Conservation (phyloP, 2,888 invertebrate species). For the Dasypogon diadema region DNA sequence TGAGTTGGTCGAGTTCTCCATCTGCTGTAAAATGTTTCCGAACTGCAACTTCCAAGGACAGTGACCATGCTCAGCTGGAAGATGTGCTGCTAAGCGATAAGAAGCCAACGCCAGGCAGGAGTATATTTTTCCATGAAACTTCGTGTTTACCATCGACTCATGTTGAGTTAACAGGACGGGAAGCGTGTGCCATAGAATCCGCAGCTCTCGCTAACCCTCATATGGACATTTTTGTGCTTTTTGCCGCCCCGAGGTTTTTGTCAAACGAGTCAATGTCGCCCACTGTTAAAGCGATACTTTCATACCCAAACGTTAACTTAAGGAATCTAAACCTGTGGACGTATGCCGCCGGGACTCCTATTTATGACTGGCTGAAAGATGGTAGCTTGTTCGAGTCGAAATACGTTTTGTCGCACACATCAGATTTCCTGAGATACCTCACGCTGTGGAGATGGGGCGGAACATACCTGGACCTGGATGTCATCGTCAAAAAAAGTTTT, state of each 20-base stretch:
- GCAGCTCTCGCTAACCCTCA: conserved; percentile 66
- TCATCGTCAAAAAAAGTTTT: conserved; percentile 75
- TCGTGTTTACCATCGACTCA: conserved; percentile 59
- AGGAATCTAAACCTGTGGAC: conserved; percentile 63
- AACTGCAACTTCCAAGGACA: background rate
- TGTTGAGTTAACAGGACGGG: conserved; percentile 62
- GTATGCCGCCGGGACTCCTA: conserved; percentile 64
- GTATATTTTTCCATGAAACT: conserved; percentile 68
- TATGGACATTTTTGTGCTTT: conserved; percentile 64
- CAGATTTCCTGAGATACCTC: conserved; percentile 64
- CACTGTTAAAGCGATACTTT: conserved; percentile 61
- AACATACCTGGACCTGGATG: conserved; percentile 81
- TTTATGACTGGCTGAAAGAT: conserved; percentile 63
- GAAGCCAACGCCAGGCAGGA: conserved; percentile 62
- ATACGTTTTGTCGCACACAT: conserved; percentile 62
- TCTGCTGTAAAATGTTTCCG: conserved; percentile 17
- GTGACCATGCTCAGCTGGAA: conserved; percentile 57
- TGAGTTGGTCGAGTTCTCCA: background rate
- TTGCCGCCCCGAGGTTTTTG: conserved; percentile 62
- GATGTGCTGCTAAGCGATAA: conserved; percentile 61
- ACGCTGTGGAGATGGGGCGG: conserved; percentile 81
- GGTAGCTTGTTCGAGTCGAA: conserved; percentile 61
- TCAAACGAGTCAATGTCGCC: conserved; percentile 56
- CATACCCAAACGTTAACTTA: conserved; percentile 64
- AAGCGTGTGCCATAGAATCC: conserved; percentile 68